Conservation (phyloP, 2,113 vertebrate species). For the Calypte anna region DNA sequence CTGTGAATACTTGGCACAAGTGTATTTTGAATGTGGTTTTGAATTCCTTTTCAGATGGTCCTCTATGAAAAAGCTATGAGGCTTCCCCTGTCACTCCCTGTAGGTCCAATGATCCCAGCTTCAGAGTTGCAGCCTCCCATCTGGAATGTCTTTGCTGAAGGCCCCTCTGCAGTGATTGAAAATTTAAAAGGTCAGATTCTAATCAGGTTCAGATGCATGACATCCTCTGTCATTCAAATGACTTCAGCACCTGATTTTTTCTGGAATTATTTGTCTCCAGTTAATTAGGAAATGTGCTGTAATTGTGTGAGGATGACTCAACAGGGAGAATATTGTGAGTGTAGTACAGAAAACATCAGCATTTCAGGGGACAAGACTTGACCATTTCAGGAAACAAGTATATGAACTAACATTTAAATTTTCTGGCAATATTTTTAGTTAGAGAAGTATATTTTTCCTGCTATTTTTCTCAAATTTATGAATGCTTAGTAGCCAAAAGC, state of each 20-base stretch:
- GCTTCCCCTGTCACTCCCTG: constrained; percentile 77
- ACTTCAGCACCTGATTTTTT: neutral
- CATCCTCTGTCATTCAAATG: neutral
- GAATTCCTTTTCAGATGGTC: constrained; percentile 70
- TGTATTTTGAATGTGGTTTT: constrained; percentile 23
- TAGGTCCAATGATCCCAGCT: constrained; percentile 5
- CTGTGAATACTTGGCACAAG: neutral
- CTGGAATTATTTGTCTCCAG: neutral
- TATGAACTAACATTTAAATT: neutral
- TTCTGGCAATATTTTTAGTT: neutral
- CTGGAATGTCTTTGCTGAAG: constrained; percentile 68
- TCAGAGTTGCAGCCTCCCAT: constrained; percentile 54
- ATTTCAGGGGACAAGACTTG: neutral
- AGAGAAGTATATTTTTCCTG: neutral
- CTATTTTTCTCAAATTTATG: neutral
- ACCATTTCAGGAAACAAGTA: neutral
- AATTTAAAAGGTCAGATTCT: constrained; percentile 60
- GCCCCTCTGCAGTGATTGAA: constrained; percentile 21
- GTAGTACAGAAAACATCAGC: neutral
- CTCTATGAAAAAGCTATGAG: constrained; percentile 69
- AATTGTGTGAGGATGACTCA: neutral
- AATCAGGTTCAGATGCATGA: neutral
- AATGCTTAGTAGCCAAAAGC: neutral
- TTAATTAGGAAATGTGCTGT: neutral
- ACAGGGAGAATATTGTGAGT: neutral